These are phyloP conservation scores for Varecia variegata DNA, from an alignment of 2,797 vertebrate genomes.

Conservation along the genomic window DNA sequence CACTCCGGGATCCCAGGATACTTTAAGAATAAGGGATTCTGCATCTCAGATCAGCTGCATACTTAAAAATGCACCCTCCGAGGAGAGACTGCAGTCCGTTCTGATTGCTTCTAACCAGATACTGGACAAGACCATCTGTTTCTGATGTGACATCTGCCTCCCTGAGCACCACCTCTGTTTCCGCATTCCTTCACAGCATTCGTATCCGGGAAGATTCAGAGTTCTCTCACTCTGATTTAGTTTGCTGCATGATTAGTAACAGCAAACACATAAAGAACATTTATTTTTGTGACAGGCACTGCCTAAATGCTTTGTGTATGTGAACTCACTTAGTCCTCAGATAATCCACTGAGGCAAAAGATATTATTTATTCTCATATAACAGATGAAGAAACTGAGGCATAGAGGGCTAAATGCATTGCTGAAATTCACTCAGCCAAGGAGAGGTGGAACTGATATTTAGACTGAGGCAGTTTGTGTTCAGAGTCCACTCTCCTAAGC, in stretches of 20 bases:
- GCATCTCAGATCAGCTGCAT: neutral
- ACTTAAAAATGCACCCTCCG: neutral
- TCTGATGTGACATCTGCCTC: neutral
- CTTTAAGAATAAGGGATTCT: neutral
- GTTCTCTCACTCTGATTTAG: neutral
- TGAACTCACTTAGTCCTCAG: neutral
- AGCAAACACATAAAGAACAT: neutral
- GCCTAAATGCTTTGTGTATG: neutral
- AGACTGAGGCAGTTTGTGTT: neutral
- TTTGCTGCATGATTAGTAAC: neutral
- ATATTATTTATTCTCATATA: neutral
- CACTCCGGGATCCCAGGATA: neutral
- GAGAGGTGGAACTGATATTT: neutral
- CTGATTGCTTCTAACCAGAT: neutral
- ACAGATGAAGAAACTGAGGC: neutral
- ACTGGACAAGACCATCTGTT: neutral
- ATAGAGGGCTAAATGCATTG: neutral
- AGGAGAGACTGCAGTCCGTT: neutral
- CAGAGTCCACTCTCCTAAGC: neutral
- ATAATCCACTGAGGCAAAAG: neutral
- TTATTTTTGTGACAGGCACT: neutral
- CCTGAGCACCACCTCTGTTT: neutral
- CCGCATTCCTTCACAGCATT: neutral
- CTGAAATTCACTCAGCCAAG: neutral
- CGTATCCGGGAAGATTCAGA: neutral